phyloP scores from a whole-genome alignment of 1,140 invertebrate species.

The Bombus affinis region DNA sequence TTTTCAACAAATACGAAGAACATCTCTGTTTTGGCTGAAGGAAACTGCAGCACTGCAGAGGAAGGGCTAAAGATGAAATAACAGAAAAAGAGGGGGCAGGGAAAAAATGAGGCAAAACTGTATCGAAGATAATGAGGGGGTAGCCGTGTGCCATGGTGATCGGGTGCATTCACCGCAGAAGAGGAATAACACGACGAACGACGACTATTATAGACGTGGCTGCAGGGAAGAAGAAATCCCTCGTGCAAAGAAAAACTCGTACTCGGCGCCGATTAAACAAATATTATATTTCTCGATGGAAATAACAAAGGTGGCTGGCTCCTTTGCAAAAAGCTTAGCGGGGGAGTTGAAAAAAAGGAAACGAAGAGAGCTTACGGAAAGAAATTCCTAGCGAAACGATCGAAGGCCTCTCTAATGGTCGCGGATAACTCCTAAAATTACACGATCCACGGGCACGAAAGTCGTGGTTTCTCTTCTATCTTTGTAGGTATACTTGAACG shows the following conservation, averaged over 20 bases:
- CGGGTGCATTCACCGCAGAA: constrained; percentile 63
- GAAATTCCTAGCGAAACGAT: constrained; percentile 26
- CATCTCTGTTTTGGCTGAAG: too few species aligned
- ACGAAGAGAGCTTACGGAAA: background rate
- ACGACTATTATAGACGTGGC: constrained; percentile 53
- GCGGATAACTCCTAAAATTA: constrained; percentile 31
- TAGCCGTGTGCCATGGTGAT: constrained; percentile 62
- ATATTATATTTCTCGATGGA: background rate
- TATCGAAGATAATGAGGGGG: constrained; percentile 76
- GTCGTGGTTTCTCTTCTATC: constrained; percentile 47
- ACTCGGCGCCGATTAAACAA: background rate
- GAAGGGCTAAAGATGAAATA: constrained; percentile 65
- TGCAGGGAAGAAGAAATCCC: constrained; percentile 28
- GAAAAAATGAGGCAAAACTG: constrained; percentile 70
- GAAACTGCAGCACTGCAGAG: background rate
- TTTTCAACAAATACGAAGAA: background rate
- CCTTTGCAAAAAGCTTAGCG: background rate
- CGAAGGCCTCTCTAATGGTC: background rate
- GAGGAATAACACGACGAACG: constrained; percentile 60
- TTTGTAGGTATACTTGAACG: constrained; percentile 37
- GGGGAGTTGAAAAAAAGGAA: background rate
- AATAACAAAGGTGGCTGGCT: background rate
- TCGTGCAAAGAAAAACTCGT: background rate
- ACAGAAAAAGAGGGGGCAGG: constrained; percentile 55
- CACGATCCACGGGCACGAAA: background rate